Evolutionary conservation across 2,113 vertebrate genomes (phyloP).

Genomic region (Gorsachius goisagi): DNA sequence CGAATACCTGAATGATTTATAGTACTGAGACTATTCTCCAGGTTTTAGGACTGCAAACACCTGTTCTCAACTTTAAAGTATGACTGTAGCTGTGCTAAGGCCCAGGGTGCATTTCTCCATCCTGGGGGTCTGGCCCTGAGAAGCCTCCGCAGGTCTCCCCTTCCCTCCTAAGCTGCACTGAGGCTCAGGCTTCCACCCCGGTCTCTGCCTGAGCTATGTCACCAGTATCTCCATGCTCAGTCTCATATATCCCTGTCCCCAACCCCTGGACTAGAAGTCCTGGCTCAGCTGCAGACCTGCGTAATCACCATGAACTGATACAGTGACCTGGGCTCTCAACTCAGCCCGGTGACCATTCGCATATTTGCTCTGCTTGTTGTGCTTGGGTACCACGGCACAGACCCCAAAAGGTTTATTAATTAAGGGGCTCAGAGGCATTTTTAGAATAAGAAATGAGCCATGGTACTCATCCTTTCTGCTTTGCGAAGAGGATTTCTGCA

Average conservation of each 20-base stretch:
- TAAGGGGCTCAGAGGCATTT: neutral
- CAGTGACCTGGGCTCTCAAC: neutral
- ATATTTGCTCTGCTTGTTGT: neutral
- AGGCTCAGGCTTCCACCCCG: neutral
- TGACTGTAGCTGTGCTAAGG: neutral
- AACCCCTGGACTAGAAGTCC: neutral
- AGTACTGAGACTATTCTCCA: neutral
- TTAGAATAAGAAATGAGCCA: neutral
- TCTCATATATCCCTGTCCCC: neutral
- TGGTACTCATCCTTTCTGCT: neutral
- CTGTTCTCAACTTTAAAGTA: neutral
- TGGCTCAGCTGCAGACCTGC: neutral
- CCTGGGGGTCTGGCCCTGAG: neutral
- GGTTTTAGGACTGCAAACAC: slow-evolving; percentile 1
- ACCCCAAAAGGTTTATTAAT: neutral
- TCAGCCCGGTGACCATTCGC: neutral
- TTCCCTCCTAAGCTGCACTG: neutral
- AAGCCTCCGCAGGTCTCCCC: neutral
- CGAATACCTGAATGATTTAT: slow-evolving; percentile 48
- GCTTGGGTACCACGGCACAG: neutral
- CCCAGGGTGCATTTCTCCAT: neutral
- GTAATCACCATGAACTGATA: neutral
- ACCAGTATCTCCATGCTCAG: fast-evolving
- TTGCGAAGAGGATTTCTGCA: neutral
- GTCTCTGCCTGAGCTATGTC: neutral